Percentiles rank a stretch among this genome's conserved stretches.
These are phyloP conservation scores for Nesospiza acunhae DNA, from an alignment of 2,113 vertebrate species.

Conservation along the genomic window DNA sequence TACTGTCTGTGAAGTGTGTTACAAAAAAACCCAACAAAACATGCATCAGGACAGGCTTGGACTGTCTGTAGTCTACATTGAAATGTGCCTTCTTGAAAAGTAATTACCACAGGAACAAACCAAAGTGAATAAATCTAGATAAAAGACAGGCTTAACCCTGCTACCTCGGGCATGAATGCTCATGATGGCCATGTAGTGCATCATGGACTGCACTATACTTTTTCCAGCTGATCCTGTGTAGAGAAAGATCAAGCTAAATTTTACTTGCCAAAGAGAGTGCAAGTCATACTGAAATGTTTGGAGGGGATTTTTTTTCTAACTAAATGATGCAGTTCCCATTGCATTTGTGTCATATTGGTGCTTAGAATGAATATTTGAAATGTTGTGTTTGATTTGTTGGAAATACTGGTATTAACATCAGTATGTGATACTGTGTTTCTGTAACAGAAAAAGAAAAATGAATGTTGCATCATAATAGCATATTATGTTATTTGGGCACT, in stretches of 20 bases:
- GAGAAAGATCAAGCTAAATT: neutral
- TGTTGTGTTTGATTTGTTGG: neutral
- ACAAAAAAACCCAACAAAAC: neutral
- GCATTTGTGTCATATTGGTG: neutral
- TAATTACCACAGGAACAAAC: neutral
- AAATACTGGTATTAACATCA: neutral
- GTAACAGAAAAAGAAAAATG: neutral
- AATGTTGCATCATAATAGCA: neutral
- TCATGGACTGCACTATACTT: neutral
- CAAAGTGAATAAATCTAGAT: neutral
- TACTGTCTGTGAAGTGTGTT: neutral
- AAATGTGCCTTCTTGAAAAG: neutral
- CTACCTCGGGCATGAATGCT: neutral
- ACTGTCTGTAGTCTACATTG: neutral
- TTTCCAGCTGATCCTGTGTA: neutral
- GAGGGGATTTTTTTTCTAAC: neutral
- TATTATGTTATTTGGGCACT: neutral
- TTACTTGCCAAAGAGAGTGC: neutral
- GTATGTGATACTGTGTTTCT: neutral
- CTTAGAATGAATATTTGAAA: neutral
- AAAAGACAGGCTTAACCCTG: neutral
- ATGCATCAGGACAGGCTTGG: neutral
- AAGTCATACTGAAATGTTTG: neutral
- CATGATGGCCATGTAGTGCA: neutral
- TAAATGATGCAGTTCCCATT: neutral